Conservation (phyloP, 23 tunicate species). For the Ciona savignyi region DNA sequence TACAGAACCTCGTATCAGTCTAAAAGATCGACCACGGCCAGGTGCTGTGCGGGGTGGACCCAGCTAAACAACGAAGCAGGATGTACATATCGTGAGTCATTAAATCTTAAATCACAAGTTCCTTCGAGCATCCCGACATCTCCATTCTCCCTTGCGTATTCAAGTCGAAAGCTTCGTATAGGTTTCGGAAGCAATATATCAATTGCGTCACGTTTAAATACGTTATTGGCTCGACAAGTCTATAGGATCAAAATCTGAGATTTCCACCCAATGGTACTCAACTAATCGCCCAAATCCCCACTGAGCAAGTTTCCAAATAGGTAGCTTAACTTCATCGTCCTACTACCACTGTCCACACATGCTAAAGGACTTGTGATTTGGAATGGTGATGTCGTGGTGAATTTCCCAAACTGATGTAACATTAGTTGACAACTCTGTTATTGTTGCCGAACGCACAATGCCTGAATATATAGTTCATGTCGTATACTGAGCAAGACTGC, state of each 20-base stretch:
- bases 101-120: neutral
- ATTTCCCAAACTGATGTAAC: no score
- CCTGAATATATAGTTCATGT: no score
- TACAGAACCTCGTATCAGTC: constrained; percentile 52
- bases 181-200: neutral
- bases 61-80: constrained; percentile 71
- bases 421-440: no score
- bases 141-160: neutral
- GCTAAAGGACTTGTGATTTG: no score
- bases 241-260: neutral
- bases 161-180: neutral
- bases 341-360: no score
- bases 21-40: constrained; percentile 7
- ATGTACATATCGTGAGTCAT: constrained; percentile 63
- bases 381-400: no score
- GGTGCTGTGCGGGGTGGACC: constrained; percentile 83
- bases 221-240: neutral
- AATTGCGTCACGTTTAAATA: neutral
- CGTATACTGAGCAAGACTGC: no score
- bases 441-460: neutral
- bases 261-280: neutral
- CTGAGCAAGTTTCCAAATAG: no score
- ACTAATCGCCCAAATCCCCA: neutral
- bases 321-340: no score
- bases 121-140: neutral